Evolutionary conservation across 1,140 invertebrate species (phyloP), one percentile per base, ranked within the genome.

Genomic region (Augochlora pura): DNA sequence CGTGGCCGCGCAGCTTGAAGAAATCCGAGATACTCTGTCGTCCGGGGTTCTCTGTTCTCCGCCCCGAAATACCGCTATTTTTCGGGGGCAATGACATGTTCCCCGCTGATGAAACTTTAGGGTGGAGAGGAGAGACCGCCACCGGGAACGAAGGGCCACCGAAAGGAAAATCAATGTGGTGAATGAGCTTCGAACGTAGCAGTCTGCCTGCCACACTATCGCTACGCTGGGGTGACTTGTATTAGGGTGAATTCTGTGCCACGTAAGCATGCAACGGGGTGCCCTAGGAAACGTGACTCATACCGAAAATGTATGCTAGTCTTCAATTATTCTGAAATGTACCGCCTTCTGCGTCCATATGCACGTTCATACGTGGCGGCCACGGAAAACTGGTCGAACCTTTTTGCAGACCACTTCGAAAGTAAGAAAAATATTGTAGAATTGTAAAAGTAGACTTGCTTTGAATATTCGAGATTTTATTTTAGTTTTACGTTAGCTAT

Each of bases 111-210:
- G 85, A 82, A 80, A 87, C 82, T 85, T 82, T 77, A 82, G 88
- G 84, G 83, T 57, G 77, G 81, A 72, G 80, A 83, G n/a, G n/a
- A n/a, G n/a, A n/a, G n/a, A n/a, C n/a, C 81, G 65, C 82, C 75
- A 73, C 62, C 62, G 70, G 84, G 65, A 81, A 86, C 80, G 80
- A 85, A 79, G 84, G 87, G 85, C 86, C 84, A 86, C 85, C 84
- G 87, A 89, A 90, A 90, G 87, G 86, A 91, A 90, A 90, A 91
- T 91, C 90, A 90, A 91, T 91, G 90, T 87, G 63, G 88, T 82
- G 87, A 90, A 91, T 89, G 87, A 87, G 86, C 88, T 89, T 84
- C 76, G 76, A 88, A 84, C 88, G 79, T 86, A 80, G 86, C 80
- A 86, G 86, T 80, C 87, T 86, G 87, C 88, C 75, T 77, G 76